Conservation (phyloP, 2,888 invertebrate species). For the Agonopterix arenella region DNA sequence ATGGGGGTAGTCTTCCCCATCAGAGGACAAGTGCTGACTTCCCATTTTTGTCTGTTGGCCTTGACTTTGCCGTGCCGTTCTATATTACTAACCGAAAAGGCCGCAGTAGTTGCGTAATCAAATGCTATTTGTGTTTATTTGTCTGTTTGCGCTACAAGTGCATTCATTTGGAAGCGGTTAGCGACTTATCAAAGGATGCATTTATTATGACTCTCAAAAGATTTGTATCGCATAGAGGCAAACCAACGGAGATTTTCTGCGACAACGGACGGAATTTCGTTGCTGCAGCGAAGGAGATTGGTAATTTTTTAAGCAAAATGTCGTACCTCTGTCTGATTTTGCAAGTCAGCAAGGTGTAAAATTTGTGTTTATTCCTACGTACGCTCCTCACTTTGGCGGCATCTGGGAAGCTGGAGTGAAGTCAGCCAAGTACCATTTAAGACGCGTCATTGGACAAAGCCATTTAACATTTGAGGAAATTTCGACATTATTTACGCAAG, state of each 20-base stretch:
- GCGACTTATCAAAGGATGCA: constrained; percentile 19
- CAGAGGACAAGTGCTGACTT: constrained; percentile 3
- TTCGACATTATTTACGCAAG: constrained; percentile 10
- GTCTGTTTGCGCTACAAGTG: constrained; percentile 20
- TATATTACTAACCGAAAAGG: constrained; percentile 3
- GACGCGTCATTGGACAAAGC: constrained; percentile 8
- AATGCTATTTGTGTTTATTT: constrained; percentile 16
- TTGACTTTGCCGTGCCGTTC: constrained; percentile 8
- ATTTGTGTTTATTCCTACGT: constrained; percentile 18
- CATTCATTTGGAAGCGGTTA: constrained; percentile 20
- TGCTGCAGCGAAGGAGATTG: constrained; percentile 18
- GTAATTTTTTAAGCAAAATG: constrained; percentile 12
- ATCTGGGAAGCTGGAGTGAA: constrained; percentile 16
- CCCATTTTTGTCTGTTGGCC: constrained; percentile 6
- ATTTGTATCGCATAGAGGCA: constrained; percentile 25
- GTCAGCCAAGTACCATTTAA: constrained; percentile 14
- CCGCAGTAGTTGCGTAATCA: constrained; percentile 10
- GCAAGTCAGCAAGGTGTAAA: constrained; percentile 17
- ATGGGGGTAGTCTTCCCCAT: constrained; percentile 9
- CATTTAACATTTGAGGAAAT: constrained; percentile 14
- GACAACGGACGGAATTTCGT: constrained; percentile 27
- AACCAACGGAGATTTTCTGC: constrained; percentile 21
- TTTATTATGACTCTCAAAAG: constrained; percentile 20
- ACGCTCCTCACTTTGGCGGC: constrained; percentile 21
- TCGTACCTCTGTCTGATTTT: constrained; percentile 14